Conservation (phyloP, 1,140 invertebrate genomes). For the Sitodiplosis mosellana region DNA sequence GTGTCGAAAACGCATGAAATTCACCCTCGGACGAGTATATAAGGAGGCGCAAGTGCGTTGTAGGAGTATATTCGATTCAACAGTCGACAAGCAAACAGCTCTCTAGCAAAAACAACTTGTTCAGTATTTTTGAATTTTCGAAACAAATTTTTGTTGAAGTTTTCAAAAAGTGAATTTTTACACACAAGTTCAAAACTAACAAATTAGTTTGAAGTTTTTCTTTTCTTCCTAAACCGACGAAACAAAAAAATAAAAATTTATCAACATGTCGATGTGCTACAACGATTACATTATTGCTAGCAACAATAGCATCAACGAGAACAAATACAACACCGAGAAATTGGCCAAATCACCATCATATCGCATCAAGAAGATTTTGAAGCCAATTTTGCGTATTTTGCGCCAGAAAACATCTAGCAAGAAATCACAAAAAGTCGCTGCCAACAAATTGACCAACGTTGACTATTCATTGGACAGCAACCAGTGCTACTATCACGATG, state of each 20-base stretch:
- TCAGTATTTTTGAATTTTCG: background rate
- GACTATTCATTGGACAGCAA: slow-evolving; percentile 7
- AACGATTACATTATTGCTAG: slow-evolving; percentile 32
- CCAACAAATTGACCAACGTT: slow-evolving; percentile 11
- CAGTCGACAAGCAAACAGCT: too few relatives aligned
- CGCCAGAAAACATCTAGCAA: background rate
- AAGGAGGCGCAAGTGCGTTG: too few relatives aligned
- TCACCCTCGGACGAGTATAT: too few relatives aligned
- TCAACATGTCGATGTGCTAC: slow-evolving; percentile 30
- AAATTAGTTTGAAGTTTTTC: background rate
- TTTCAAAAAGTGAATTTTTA: background rate
- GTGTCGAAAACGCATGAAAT: too few relatives aligned
- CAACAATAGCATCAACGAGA: slow-evolving; percentile 33
- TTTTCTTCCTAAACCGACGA: background rate
- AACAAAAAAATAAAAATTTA: background rate
- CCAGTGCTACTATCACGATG: background rate
- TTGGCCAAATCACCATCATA: slow-evolving; percentile 25
- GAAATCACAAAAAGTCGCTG: background rate
- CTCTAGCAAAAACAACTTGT: too few relatives aligned
- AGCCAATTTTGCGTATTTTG: slow-evolving; percentile 19
- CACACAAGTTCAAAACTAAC: background rate
- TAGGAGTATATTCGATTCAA: too few relatives aligned
- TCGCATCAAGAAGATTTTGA: slow-evolving; percentile 34
- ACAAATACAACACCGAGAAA: slow-evolving; percentile 31
- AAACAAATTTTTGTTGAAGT: background rate